phyloP scores from a whole-genome alignment of 2,113 vertebrate genomes.

The Meles meles region DNA sequence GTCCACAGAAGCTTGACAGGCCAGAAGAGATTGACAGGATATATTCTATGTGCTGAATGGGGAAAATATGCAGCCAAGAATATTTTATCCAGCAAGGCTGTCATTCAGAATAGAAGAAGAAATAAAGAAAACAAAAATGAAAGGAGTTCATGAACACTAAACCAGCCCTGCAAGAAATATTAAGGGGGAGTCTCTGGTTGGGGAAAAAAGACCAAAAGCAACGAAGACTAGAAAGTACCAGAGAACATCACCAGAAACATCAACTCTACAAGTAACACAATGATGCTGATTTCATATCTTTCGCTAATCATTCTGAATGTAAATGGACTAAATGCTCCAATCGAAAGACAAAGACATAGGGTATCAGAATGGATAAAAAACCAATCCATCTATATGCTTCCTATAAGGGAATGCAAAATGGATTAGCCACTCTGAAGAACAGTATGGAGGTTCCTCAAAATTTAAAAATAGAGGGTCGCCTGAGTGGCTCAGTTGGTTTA shows the following conservation, averaged over 20 bases:
- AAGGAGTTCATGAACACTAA: background rate
- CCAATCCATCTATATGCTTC: too few species aligned
- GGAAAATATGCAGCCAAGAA: background rate
- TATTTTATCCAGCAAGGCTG: background rate
- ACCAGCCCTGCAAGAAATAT: background rate
- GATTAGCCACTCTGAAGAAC: background rate
- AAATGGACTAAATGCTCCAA: background rate
- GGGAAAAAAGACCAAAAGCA: background rate
- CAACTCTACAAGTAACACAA: background rate
- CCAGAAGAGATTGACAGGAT: background rate
- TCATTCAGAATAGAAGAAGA: background rate
- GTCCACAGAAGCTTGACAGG: background rate
- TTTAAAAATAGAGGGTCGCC: background rate
- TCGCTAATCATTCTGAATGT: background rate
- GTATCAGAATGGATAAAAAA: background rate
- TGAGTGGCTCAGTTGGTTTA: too few species aligned
- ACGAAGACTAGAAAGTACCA: background rate
- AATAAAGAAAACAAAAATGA: background rate
- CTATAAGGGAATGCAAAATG: background rate
- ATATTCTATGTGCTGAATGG: background rate
- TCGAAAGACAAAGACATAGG: background rate
- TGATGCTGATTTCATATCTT: background rate
- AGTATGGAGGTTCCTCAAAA: background rate
- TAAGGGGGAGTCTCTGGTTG: background rate
- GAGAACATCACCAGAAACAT: background rate